Evolutionary conservation across 2,113 vertebrate species (phyloP).

Genomic region (Crotophaga sulcirostris): DNA sequence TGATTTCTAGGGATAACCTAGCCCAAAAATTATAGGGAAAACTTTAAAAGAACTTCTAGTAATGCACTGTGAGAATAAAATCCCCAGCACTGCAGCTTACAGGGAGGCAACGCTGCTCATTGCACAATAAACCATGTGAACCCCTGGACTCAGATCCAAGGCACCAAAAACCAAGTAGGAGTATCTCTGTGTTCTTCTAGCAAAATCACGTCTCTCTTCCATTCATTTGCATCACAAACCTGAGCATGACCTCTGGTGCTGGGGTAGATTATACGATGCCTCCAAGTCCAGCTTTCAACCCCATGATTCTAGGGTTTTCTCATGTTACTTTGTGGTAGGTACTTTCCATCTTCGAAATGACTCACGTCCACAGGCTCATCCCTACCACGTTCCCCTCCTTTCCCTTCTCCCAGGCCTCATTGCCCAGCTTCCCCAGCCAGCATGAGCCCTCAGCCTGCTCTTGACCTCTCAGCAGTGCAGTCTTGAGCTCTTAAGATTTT

Average conservation of each 20-base stretch:
- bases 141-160: neutral
- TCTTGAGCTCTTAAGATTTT: neutral
- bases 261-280: neutral
- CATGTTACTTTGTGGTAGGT: neutral
- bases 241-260: neutral
- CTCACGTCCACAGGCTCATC: neutral
- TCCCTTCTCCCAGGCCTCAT: neutral
- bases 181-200: neutral
- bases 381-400: neutral
- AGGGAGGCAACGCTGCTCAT: neutral
- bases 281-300: neutral
- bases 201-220: neutral
- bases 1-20: constrained; percentile 54
- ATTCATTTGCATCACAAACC: neutral
- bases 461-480: neutral
- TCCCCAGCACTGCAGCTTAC: neutral
- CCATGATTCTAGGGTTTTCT: neutral
- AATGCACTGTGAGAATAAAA: constrained; percentile 33
- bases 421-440: neutral
- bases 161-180: neutral
- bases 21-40: neutral
- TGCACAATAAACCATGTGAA: neutral
- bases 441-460: neutral
- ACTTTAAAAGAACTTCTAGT: constrained; percentile 6
- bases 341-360: neutral